Evolutionary conservation across 1,140 invertebrate species (phyloP), one percentile per base, ranked within the genome.

Genomic region (Zaprionus camerounensis): DNA sequence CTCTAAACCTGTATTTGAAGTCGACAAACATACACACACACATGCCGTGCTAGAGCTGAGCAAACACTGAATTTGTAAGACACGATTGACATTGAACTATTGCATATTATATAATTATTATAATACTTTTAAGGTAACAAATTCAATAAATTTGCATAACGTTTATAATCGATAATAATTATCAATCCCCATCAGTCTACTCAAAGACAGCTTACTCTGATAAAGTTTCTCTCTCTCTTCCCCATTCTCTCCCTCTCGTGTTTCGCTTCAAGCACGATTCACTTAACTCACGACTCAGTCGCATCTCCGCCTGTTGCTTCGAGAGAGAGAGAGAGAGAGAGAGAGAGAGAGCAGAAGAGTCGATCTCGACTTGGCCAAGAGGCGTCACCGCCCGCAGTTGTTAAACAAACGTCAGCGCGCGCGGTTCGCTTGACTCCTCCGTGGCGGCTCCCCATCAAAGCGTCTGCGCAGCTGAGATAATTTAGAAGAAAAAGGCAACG

Each of bases 381-480:
- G 65, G 58, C 73, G 74, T 72, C 53, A 4, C 64, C 53, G 61
- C 51, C 58, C 71, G 78, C 66, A 88, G 84, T 88, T 84, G 85
- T 67, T 72, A 59, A 88, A 81, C 85, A 81, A 88, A 76, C 84
- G 84, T 81, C 78, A 81, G 69, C 69, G 85, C 58, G 81, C 70
- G 71, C 69, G 81, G 85, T 81, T 73, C 57, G 22, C 53, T 65
- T 34, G 51, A 56, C 36, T 57, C 20, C 26, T 46, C 55, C 36
- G 44, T 53, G 49, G 36, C 17, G 67, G 22, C 41, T 17, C 20
- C 31, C n/a, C 41, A 17, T 51, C 53, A 69, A 69, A 70, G 59
- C 73, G 66, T 41, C 17, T 63, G 68, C 53, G 55, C 41, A 71
- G 68, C 68, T 76, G 55, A 65, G 34, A 59, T 41, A 58, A 57